Evolutionary conservation across 2,888 invertebrate genomes (phyloP).

Genomic region (Subacronicta megacephala): DNA sequence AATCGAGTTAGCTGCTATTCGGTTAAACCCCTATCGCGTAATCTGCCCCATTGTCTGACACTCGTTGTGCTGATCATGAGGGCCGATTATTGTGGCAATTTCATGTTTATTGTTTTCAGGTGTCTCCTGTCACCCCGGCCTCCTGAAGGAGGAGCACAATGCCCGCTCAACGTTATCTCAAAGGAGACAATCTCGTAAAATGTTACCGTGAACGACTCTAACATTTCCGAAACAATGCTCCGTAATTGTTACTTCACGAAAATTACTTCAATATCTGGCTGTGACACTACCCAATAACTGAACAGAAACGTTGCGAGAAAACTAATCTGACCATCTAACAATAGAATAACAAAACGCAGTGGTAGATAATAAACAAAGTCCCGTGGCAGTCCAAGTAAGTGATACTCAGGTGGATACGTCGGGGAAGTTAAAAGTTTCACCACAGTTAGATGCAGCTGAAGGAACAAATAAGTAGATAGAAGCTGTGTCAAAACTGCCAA

Average conservation of each 20-base stretch:
- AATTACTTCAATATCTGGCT: conserved; percentile 45
- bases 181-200: conserved; percentile 69
- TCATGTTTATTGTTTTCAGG: conserved; percentile 87
- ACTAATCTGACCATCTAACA: conserved; percentile 61
- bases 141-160: conserved; percentile 75
- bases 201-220: conserved; percentile 57
- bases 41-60: conserved; percentile 87
- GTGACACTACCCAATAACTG: conserved; percentile 43
- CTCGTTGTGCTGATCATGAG: conserved; percentile 84
- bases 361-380: conserved; percentile 74
- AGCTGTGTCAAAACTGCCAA: conserved; percentile 89
- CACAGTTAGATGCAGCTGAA: conserved; percentile 82
- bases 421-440: conserved; percentile 85
- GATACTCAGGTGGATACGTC: conserved; percentile 81
- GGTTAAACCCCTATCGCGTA: conserved; percentile 87
- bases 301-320: conserved; percentile 34
- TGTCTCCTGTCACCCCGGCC: conserved; percentile 74
- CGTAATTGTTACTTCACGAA: conserved; percentile 47
- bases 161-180: conserved; percentile 67
- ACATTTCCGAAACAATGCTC: conserved; percentile 43
- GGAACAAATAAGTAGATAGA: conserved; percentile 89
- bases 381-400: conserved; percentile 72
- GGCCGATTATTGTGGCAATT: conserved; percentile 88
- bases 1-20: conserved; percentile 89
- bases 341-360: conserved; percentile 55